Base-by-base conservation (phyloP, 2,888 invertebrate species). In the Luperina nickerlii region DNA sequence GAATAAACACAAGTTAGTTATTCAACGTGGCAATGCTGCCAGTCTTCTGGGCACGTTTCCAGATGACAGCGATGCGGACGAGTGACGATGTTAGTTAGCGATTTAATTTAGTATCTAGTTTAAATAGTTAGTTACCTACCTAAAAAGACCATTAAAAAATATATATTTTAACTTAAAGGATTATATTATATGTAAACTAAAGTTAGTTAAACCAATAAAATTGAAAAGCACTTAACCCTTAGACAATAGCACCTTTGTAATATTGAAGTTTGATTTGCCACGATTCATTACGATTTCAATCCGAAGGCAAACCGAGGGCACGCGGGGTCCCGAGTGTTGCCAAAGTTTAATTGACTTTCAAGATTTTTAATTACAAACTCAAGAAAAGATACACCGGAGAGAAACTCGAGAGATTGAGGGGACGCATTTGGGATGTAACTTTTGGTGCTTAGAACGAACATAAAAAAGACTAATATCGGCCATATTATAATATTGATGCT, bases 291-390 rank as follows among this genome's bases (percentile, higher is more conserved):
- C 91, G 92, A 93, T 92, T 91, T 92, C 92, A 92, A 92, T 91
- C 88, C 89, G 82, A 90, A 90, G 87, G 83, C 90, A 90, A 90
- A 90, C 91, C 87, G 88, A 82, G 51, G 15, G 38, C 38, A 38
- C 27, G 60, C 27, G 85, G 87, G 81, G 88, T 24, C 80, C 82
- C 87, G 90, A 90, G 90, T 90, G 85, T 82, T 86, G 90, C 78
- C 88, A 88, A 95, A 95, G 92, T 96, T 96, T 94, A 96, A 96
- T 96, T 96, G 96, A 95, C 96, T 96, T 96, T 94, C 93, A 92
- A 94, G 94, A 95, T 96, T 96, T 96, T 96, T 96, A 96, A 96
- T 96, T 96, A 96, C 92, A 92, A 94, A 95, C 94, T 95, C 87
- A 83, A 90, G 91, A 92, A 92, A 93, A 93, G 93, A 94, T 93